These are phyloP conservation scores for Philypnodon macrostomus DNA, from an alignment of 2,797 vertebrate species.

Conservation along the genomic window DNA sequence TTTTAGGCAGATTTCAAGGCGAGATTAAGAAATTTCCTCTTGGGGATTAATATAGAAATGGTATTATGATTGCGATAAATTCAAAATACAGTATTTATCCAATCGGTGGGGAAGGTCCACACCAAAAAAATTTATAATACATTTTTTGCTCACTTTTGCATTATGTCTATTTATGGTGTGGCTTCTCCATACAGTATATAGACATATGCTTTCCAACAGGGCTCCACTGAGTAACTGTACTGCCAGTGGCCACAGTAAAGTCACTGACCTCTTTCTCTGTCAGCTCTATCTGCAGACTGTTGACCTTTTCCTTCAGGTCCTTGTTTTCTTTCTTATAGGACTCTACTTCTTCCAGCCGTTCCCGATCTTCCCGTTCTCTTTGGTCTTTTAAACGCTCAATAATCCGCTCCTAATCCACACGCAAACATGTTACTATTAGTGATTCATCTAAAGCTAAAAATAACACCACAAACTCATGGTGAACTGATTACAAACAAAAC, in stretches of 20 bases:
- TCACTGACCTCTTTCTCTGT: slow-evolving; percentile 93
- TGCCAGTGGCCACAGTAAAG: neutral
- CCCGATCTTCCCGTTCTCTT: slow-evolving; percentile 93
- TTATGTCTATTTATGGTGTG: too few species aligned
- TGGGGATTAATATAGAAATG: too few species aligned
- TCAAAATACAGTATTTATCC: too few species aligned
- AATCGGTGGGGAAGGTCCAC: too few species aligned
- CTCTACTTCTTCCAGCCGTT: slow-evolving; percentile 93
- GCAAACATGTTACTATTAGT: slow-evolving; percentile 5
- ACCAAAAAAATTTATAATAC: too few species aligned
- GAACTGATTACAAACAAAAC: neutral
- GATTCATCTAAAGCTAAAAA: neutral
- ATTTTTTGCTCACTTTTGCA: too few species aligned
- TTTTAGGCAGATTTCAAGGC: slow-evolving; percentile 5
- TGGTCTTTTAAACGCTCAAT: slow-evolving; percentile 98
- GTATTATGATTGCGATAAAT: too few species aligned
- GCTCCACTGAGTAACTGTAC: slow-evolving; percentile 13
- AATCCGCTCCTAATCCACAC: slow-evolving; percentile 88
- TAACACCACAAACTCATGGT: neutral
- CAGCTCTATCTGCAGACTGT: slow-evolving; percentile 92
- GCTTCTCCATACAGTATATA: neutral
- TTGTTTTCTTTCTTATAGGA: slow-evolving; percentile 98
- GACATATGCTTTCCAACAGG: neutral
- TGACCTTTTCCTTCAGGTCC: slow-evolving; percentile 96
- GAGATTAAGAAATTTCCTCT: too few species aligned